A percentile compares a stretch with the other conserved stretches of the same genome.
phyloP scores from a whole-genome alignment of 92 coral and sea anemone genomes.

The Zoanthus gigantus region DNA sequence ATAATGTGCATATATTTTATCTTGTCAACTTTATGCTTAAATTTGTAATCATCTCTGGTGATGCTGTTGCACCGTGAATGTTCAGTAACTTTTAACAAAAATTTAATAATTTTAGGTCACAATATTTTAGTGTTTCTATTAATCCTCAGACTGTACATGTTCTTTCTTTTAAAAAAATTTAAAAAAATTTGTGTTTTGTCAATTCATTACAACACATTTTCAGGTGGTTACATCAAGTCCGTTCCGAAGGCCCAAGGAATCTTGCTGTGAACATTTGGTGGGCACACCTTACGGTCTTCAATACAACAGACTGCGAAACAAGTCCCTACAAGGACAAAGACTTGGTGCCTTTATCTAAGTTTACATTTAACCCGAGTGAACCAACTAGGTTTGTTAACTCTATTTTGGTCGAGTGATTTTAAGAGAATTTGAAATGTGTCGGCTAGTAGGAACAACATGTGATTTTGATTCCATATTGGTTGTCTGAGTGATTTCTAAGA shows the following conservation, averaged over 20 bases:
- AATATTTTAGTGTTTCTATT: too few species aligned
- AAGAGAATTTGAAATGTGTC: not conserved
- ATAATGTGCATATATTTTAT: too few species aligned
- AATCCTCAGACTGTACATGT: too few species aligned
- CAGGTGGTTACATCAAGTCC: conserved; percentile 98
- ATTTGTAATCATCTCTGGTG: too few species aligned
- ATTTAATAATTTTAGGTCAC: too few species aligned
- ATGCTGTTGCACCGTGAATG: too few species aligned
- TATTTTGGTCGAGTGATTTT: too few species aligned
- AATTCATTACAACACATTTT: not conserved
- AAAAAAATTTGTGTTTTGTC: too few species aligned
- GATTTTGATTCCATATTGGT: not conserved
- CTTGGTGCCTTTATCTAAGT: conserved; percentile 70
- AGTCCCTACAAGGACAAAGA: conserved; percentile 81
- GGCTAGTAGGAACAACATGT: not conserved
- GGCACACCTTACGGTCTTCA: conserved; percentile 81
- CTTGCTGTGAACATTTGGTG: conserved; percentile 98
- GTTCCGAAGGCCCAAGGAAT: conserved; percentile 87
- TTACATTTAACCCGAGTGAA: conserved; percentile 75
- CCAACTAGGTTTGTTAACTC: conserved; percentile 56
- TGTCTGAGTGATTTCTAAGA: too few species aligned
- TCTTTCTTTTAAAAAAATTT: too few species aligned
- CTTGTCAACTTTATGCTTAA: too few species aligned
- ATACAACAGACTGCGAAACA: conserved; percentile 81
- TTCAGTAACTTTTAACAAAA: too few species aligned